Evolutionary conservation across 2,888 invertebrate species (phyloP), one percentile per base, ranked within the genome.

Genomic region (Conchocele bisecta): DNA sequence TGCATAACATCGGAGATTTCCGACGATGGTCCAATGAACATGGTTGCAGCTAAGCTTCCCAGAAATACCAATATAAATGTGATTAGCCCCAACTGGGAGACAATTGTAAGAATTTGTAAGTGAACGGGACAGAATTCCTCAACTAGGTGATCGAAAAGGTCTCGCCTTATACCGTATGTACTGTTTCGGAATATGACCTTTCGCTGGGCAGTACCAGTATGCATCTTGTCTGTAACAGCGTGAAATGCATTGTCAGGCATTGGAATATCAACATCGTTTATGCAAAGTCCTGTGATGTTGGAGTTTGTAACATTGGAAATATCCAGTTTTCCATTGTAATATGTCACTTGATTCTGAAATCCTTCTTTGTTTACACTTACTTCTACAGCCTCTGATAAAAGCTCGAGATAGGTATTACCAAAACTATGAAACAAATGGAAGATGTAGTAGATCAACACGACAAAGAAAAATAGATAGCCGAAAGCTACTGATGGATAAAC

Each of bases 1-100:
- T 73, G 67, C 64, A 73, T 73, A 11, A 73, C 63, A 20, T 73
- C 73, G 0, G 63, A 46, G 31, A 73, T 57, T 2, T 56, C 57
- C 42, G 48, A 48, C 7, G 24, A 44, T 15, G 51, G 17, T n/a
- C 51, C 58, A 6, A 42, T 22, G 13, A 58, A 51, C 22, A 35
- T 22, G 2, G 33, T 41, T 3, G 26, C 29, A 5, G 65, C 15
- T 1, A 70, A 17, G 28, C 53, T 59, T 9, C 58, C 31, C 0
- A 61, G 50, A 5, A 54, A 6, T 1, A 15, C 20, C 7, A 72
- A 57, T 2, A 66, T 20, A 2, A 46, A 20, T 2, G 42, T 13
- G 15, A 72, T 66, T 4, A 72, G 44, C 5, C 13, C n/a, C 2
- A 66, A 17, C 22, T 31, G 58, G 28, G 66, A 61, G 4, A 61